These are phyloP conservation scores for Drosophila micromelanica DNA, from an alignment of 1,140 invertebrate species.

Conservation along the genomic window DNA sequence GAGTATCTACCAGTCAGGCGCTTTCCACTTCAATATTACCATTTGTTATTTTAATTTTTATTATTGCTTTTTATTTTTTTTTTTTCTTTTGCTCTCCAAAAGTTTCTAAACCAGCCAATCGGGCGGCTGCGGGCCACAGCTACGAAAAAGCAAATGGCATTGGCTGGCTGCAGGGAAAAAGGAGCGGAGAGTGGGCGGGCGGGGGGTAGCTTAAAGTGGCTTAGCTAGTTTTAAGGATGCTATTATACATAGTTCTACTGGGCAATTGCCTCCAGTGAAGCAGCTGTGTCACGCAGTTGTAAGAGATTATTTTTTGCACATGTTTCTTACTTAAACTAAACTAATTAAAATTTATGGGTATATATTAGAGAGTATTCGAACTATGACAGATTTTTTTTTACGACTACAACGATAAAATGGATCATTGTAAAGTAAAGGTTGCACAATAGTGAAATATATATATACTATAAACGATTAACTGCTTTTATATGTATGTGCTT, in stretches of 20 bases:
- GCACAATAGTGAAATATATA: no score
- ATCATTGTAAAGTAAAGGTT: no score
- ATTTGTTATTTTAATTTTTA: conserved; percentile 19
- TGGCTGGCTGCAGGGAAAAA: not conserved
- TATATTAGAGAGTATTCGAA: no score
- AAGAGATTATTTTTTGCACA: not conserved
- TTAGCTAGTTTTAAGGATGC: conserved; percentile 9
- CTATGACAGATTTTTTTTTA: no score
- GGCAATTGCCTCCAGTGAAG: conserved; percentile 5
- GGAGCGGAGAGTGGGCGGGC: not conserved
- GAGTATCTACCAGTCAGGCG: conserved; percentile 7
- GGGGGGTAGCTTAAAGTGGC: not conserved
- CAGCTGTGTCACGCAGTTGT: not conserved
- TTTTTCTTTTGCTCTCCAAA: conserved; percentile 15
- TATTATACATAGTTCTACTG: conserved; percentile 3
- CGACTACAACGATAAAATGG: no score
- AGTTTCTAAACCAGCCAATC: conserved; percentile 27
- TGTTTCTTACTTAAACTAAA: not conserved
- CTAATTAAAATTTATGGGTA: no score
- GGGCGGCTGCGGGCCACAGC: not conserved
- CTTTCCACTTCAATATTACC: not conserved
- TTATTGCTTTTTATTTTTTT: conserved; percentile 36
- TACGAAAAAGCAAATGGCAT: not conserved
- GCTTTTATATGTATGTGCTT: no score
- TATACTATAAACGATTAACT: no score